phyloP scores from a whole-genome alignment of 2,888 invertebrate species.

The Halictus ligatus region DNA sequence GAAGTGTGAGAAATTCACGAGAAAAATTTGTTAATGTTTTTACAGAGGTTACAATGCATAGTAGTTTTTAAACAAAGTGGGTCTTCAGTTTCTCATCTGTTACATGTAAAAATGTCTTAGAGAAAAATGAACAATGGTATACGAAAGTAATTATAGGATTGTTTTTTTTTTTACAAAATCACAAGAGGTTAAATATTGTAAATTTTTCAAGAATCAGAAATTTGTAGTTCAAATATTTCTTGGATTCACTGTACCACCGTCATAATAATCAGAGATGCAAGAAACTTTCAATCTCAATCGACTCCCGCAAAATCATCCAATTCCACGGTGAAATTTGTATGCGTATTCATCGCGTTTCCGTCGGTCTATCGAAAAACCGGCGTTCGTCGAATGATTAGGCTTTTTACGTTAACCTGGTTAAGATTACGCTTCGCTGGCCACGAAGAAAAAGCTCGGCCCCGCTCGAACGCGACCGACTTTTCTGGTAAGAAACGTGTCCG shows the following conservation, averaged over 20 bases:
- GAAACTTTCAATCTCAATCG: slow-evolving; percentile 31
- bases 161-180: too few relatives aligned
- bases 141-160: too few relatives aligned
- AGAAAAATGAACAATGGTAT: too few relatives aligned
- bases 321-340: slow-evolving; percentile 26
- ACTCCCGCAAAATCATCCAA: slow-evolving; percentile 18
- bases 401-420: slow-evolving; percentile 62
- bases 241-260: not conserved
- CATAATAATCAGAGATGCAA: not conserved
- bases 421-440: slow-evolving; percentile 54
- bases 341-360: slow-evolving; percentile 10
- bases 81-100: too few relatives aligned
- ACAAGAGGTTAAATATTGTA: too few relatives aligned
- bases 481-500: slow-evolving; percentile 40
- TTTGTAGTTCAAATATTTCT: not conserved
- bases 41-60: too few relatives aligned
- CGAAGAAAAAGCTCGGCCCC: slow-evolving; percentile 48
- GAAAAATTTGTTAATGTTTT: too few relatives aligned
- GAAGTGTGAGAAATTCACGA: too few relatives aligned
- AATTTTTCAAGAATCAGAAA: not conserved
- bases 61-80: too few relatives aligned
- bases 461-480: slow-evolving; percentile 49
- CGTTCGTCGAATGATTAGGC: slow-evolving; percentile 44
- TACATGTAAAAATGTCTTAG: too few relatives aligned
- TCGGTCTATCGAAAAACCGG: slow-evolving; percentile 30